Base-by-base conservation (phyloP, 2,888 invertebrate species). In the Odontocolon sp. region DNA sequence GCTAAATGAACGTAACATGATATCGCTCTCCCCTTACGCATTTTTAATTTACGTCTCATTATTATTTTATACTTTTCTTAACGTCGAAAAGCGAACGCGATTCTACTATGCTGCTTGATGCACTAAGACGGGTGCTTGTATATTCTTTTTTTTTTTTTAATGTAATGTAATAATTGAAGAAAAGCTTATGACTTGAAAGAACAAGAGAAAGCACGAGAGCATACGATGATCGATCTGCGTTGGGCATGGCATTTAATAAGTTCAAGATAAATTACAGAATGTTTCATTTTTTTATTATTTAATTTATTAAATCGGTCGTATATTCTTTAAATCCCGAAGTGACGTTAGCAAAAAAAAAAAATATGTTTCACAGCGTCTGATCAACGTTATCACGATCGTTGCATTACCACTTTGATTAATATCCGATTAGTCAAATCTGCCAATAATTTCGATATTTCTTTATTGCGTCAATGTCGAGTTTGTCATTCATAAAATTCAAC, bases 121-220 rank as follows among this genome's bases (percentile, higher is more conserved):
- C 76, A 66, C 70, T 59, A 56, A 71, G 33, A 67, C 56, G 16
- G 23, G 54, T 67, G 71, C 59, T 71, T 56, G 54, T 38, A 47
- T n/a, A n/a, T n/a, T n/a, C n/a, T n/a, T n/a, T n/a, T n/a, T 61
- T 69, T 33, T 54, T 21, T 72, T 8, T 40, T 40, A 38, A 21
- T 76, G 47, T 45, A 61, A 66, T 61, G 76, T 66, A 61, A 76
- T 61, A 54, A 61, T 56, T 47, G 59, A 71, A 52, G 61, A n/a
- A n/a, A 47, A 71, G 76, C 76, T 77, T 77, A 40, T 71, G 56
- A 71, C 54, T 67, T 71, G 67, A 77, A 66, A 56, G 26, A 52
- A 61, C 31, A 38, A 40, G 50, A 66, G 31, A 18, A 47, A 47
- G 23, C 38, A 38, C 38, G 18, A 28, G 52, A 36, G 70, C 76